Conservation (phyloP, 2,113 vertebrate species). For the Andinoacara biseriatus region DNA sequence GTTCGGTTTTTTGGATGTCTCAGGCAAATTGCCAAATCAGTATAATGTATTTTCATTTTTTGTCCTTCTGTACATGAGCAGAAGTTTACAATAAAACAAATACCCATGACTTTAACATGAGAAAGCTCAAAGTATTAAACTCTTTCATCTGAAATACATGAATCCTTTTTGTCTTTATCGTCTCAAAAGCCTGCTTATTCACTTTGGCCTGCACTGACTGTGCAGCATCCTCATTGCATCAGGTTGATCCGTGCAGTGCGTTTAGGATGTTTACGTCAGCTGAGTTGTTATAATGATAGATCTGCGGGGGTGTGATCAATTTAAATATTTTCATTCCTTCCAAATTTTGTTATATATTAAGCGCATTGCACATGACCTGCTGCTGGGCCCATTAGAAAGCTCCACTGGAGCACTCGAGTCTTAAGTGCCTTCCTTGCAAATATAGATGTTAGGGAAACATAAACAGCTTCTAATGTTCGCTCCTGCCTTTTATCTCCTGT, state of each 20-base stretch:
- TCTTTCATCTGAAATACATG: constrained; percentile 32
- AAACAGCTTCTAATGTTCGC: not conserved
- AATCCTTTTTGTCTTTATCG: not conserved
- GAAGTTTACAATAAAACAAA: constrained; percentile 59
- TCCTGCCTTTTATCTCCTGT: not conserved
- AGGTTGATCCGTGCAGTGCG: too few species aligned
- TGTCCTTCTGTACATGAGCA: constrained; percentile 49
- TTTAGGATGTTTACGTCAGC: too few species aligned
- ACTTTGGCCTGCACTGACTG: not conserved
- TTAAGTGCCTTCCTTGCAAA: not conserved
- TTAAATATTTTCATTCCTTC: not conserved
- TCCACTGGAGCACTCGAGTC: not conserved
- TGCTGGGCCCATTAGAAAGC: not conserved
- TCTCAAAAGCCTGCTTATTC: not conserved
- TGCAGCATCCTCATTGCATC: not conserved
- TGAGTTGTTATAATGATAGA: too few species aligned
- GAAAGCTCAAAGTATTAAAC: constrained; percentile 58
- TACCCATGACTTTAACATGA: constrained; percentile 31
- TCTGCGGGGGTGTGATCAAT: not conserved
- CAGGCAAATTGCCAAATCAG: constrained; percentile 41
- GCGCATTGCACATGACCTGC: not conserved
- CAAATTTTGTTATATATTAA: not conserved
- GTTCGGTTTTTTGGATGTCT: constrained; percentile 32
- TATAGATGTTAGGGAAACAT: not conserved
- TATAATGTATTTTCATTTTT: constrained; percentile 23